These are phyloP conservation scores for Nicator chloris DNA, from an alignment of 2,113 vertebrate genomes.

Conservation along the genomic window DNA sequence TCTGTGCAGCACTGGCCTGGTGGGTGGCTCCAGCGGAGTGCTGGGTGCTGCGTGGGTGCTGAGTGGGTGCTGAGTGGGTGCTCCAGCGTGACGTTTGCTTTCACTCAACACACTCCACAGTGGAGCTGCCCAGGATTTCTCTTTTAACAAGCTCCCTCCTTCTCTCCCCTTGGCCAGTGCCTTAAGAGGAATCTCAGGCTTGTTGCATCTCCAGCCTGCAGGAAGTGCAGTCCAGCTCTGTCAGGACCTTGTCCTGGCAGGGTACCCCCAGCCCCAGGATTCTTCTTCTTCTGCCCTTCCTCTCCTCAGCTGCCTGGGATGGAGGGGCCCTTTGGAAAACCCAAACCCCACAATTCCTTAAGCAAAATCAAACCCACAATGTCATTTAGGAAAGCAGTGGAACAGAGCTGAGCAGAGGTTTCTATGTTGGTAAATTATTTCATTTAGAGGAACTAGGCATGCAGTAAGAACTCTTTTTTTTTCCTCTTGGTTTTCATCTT, in stretches of 20 bases:
- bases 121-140: not conserved
- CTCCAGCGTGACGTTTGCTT: not conserved
- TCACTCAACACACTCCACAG: no score
- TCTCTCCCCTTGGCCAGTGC: not conserved
- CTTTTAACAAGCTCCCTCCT: not conserved
- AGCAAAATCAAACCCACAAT: accelerated
- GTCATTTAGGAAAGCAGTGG: not conserved
- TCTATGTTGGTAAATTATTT: not conserved
- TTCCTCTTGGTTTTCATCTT: not conserved
- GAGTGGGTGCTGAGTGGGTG: not conserved
- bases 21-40: accelerated
- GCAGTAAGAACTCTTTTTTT: not conserved
- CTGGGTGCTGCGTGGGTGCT: not conserved
- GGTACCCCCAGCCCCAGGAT: no score
- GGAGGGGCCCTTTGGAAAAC: no score
- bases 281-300: accelerated
- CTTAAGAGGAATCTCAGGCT: not conserved
- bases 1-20: not conserved
- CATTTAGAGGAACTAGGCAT: not conserved
- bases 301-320: not conserved
- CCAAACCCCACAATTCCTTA: not conserved
- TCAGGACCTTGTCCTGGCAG: not conserved
- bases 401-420: not conserved
- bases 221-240: accelerated
- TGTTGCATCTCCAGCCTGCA: accelerated